Percentiles rank a stretch among this genome's conserved stretches.
Evolutionary conservation across 2,888 invertebrate species (phyloP).

Genomic region (Brachylomia viminalis): DNA sequence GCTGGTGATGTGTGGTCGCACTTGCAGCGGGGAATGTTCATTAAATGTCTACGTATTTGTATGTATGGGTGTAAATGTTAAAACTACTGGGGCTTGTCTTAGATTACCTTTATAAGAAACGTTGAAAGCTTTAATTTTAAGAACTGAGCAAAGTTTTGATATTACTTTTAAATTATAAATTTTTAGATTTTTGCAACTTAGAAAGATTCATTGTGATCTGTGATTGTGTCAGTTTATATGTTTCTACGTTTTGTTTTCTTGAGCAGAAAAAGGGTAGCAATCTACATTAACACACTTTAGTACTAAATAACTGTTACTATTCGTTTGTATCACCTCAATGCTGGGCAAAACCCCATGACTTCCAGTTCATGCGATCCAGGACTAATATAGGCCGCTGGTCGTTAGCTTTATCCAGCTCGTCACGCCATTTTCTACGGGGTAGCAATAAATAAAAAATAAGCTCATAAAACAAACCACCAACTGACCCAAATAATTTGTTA

Average conservation of each 20-base stretch:
- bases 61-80: background rate
- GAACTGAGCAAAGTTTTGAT: background rate
- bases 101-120: background rate
- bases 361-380: background rate
- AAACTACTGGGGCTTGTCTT: background rate
- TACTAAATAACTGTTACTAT: background rate
- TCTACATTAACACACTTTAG: background rate
- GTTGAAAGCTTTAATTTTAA: background rate
- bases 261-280: background rate
- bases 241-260: background rate
- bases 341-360: background rate
- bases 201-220: background rate
- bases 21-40: constrained; percentile 63
- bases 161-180: background rate
- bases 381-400: background rate
- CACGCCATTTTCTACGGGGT: background rate
- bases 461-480: background rate
- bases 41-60: constrained; percentile 28
- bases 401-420: background rate
- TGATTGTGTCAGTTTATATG: too few species aligned
- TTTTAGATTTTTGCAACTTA: background rate
- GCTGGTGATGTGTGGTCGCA: constrained; percentile 60
- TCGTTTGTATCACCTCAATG: background rate
- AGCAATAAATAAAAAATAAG: background rate
- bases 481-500: background rate